Conservation (phyloP, 2,888 invertebrate species). For the Dilophus febrilis region DNA sequence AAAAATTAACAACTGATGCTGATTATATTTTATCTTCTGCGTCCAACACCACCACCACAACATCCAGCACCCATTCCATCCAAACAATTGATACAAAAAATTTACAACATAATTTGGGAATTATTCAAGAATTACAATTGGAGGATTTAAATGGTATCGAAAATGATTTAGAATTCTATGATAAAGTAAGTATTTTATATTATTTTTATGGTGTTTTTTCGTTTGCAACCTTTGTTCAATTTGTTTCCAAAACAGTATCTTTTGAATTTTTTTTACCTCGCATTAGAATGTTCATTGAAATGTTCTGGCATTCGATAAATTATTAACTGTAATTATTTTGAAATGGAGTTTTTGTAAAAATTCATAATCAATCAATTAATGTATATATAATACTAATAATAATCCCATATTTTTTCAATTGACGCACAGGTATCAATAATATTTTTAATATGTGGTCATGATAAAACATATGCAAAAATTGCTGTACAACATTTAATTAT, state of each 20-base stretch:
- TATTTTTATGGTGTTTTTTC: conserved; percentile 8
- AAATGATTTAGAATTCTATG: conserved; percentile 28
- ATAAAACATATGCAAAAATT: conserved; percentile 9
- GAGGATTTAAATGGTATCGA: conserved; percentile 29
- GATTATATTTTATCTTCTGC: too few species aligned
- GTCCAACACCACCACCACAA: background rate
- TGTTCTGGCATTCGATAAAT: too few species aligned
- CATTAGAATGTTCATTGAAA: too few species aligned
- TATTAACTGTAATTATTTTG: too few species aligned
- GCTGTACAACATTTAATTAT: background rate
- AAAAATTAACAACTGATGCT: background rate
- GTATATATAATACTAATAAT: too few species aligned
- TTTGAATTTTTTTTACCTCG: background rate
- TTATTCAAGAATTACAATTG: conserved; percentile 7
- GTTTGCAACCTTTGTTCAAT: background rate
- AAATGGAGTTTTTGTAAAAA: too few species aligned
- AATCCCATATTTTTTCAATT: background rate
- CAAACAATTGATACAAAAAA: too few species aligned
- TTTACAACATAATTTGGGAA: too few species aligned
- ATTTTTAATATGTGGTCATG: conserved; percentile 22
- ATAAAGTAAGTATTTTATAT: conserved; percentile 24
- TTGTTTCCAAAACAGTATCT: too few species aligned
- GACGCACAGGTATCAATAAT: conserved; percentile 20
- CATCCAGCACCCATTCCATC: too few species aligned
- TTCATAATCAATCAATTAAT: too few species aligned